A percentile compares a stretch with the other conserved stretches of the same genome.
phyloP scores from a whole-genome alignment of 2,888 invertebrate genomes.

The Cryptocephalus moraei region DNA sequence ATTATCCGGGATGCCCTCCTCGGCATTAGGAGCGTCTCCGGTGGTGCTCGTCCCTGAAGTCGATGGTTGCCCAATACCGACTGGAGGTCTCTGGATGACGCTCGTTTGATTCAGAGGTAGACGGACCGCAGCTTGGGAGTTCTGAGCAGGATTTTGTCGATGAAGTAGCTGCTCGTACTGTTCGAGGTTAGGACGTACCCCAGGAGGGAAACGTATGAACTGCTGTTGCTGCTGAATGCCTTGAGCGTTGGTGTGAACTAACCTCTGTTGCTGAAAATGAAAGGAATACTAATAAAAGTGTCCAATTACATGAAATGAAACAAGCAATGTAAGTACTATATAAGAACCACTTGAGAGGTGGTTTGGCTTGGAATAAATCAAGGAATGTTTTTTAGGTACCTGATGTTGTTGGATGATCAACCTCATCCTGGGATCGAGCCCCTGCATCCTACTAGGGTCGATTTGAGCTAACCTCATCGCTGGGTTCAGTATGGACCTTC shows the following conservation, averaged over 20 bases:
- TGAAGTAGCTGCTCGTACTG: conserved; percentile 31
- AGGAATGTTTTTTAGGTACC: conserved; percentile 5
- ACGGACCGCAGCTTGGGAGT: conserved; percentile 17
- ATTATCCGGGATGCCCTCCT: conserved; percentile 54
- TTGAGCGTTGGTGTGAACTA: conserved; percentile 10
- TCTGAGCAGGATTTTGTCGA: conserved; percentile 24
- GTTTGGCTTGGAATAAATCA: no score
- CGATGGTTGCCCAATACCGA: conserved; percentile 8
- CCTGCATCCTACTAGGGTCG: conserved; percentile 39
- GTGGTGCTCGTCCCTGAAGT: conserved; percentile 14
- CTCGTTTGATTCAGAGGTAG: conserved; percentile 12
- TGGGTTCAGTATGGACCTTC: conserved; percentile 25
- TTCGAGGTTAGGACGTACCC: conserved; percentile 26
- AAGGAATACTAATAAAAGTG: conserved; percentile 1
- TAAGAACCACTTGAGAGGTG: no score
- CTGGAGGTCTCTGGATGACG: conserved; percentile 14
- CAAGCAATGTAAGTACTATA: neutral
- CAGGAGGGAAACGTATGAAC: conserved; percentile 20
- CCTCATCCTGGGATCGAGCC: conserved; percentile 44
- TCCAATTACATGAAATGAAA: neutral
- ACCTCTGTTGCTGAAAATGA: conserved; percentile 12
- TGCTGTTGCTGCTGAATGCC: conserved; percentile 21
- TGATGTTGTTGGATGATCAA: conserved; percentile 42
- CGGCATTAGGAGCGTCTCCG: conserved; percentile 19
- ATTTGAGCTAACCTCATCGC: conserved; percentile 30